Percentiles rank a stretch among this genome's conserved stretches.
Conservation (phyloP, 1,140 invertebrate species). For the Dendrolimus kikuchii region DNA sequence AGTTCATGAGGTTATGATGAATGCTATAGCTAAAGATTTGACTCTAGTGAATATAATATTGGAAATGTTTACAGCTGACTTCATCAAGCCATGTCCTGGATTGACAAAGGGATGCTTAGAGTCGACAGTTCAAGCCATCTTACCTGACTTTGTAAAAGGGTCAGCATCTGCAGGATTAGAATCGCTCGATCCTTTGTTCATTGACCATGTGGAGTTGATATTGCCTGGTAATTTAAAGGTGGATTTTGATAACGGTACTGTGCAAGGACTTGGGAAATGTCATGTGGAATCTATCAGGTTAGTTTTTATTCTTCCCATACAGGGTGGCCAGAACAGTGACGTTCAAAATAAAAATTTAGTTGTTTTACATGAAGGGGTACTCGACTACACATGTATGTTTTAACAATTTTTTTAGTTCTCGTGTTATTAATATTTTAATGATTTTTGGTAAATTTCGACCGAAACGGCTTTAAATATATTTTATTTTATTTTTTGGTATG, state of each 20-base stretch:
- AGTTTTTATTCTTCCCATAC: constrained; percentile 9
- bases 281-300: constrained; percentile 36
- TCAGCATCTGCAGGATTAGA: constrained; percentile 36
- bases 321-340: no score
- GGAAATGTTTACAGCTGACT: constrained; percentile 35
- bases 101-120: constrained; percentile 41
- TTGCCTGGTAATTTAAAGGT: constrained; percentile 42
- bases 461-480: no score
- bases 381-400: no score
- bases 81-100: constrained; percentile 35
- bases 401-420: no score
- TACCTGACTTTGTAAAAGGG: constrained; percentile 41
- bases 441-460: no score
- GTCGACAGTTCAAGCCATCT: constrained; percentile 35
- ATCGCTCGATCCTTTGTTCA: constrained; percentile 29
- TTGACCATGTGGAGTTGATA: constrained; percentile 23
- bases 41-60: not conserved
- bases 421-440: no score
- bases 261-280: constrained; percentile 42
- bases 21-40: no score
- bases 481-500: no score
- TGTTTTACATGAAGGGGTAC: no score
- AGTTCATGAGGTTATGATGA: no score
- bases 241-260: constrained; percentile 26
- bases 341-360: no score